A percentile compares a stretch with the other conserved stretches of the same genome.
Evolutionary conservation across 2,888 invertebrate genomes (phyloP).

Genomic region (Tricholauxania praeusta): DNA sequence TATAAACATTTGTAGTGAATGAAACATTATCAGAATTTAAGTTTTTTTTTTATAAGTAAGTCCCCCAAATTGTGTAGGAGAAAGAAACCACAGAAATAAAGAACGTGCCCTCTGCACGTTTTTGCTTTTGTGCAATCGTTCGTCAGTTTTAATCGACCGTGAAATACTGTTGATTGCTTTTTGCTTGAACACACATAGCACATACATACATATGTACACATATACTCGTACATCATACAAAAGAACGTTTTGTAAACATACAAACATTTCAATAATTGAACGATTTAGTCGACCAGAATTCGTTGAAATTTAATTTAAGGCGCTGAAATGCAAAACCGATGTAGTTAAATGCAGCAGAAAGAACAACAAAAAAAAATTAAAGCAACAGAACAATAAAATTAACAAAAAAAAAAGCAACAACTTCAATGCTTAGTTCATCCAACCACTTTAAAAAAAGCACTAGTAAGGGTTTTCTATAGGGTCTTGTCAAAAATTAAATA

Average conservation of each 20-base stretch:
- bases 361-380: not conserved
- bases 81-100: too few relatives aligned
- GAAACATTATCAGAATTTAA: too few relatives aligned
- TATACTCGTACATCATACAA: not conserved
- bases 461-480: too few relatives aligned
- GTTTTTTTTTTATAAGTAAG: too few relatives aligned
- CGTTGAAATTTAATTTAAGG: conserved; percentile 30
- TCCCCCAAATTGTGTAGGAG: too few relatives aligned
- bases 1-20: too few relatives aligned
- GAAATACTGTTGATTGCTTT: conserved; percentile 33
- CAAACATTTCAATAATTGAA: not conserved
- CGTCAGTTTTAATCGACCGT: conserved; percentile 31
- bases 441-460: too few relatives aligned
- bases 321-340: conserved; percentile 30
- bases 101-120: not conserved
- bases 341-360: conserved; percentile 4
- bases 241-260: conserved; percentile 1
- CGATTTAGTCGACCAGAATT: conserved; percentile 19
- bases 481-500: too few relatives aligned
- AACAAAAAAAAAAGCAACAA: too few relatives aligned
- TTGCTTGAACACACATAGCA: not conserved
- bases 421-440: too few relatives aligned
- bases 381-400: not conserved
- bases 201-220: not conserved
- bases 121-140: not conserved